Percentiles rank a stretch among this genome's conserved stretches.
Conservation (phyloP, 2,888 invertebrate genomes). For the Eristalinus sepulchralis region DNA sequence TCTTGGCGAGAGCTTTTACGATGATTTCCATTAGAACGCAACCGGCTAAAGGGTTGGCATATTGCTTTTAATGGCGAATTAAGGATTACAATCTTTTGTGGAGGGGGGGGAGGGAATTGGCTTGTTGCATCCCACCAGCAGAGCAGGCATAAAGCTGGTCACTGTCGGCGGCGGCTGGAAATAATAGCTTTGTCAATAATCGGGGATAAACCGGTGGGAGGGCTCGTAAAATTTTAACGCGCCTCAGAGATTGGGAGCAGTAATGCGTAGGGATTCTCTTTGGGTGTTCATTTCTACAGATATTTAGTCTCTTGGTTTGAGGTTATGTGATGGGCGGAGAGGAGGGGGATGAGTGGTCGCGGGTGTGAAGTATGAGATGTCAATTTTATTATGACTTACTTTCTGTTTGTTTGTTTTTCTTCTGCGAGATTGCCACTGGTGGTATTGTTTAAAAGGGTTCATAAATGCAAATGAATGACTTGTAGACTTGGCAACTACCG, state of each 20-base stretch:
- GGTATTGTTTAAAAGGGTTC: too few relatives aligned
- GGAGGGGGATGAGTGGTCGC: not conserved
- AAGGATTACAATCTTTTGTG: constrained; percentile 16
- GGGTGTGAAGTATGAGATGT: not conserved
- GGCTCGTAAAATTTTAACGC: not conserved
- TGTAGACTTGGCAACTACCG: too few relatives aligned
- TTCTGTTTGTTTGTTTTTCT: not conserved
- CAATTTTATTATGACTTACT: not conserved
- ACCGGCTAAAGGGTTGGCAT: constrained; percentile 36
- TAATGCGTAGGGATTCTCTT: not conserved
- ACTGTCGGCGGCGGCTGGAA: not conserved
- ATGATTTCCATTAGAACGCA: constrained; percentile 54
- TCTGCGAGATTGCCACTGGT: too few relatives aligned
- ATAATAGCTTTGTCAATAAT: constrained; percentile 16
- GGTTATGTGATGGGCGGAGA: not conserved
- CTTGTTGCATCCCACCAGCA: constrained; percentile 1
- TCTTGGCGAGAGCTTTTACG: constrained; percentile 44
- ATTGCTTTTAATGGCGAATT: constrained; percentile 47
- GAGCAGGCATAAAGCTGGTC: not conserved
- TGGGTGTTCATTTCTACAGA: not conserved
- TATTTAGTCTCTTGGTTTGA: not conserved
- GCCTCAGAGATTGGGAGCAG: not conserved
- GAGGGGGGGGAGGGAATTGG: constrained; percentile 1
- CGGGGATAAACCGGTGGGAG: not conserved
- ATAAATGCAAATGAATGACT: not conserved